Evolutionary conservation across 1,140 invertebrate species (phyloP), one percentile per base, ranked within the genome.

Genomic region (Uloborus diversus): DNA sequence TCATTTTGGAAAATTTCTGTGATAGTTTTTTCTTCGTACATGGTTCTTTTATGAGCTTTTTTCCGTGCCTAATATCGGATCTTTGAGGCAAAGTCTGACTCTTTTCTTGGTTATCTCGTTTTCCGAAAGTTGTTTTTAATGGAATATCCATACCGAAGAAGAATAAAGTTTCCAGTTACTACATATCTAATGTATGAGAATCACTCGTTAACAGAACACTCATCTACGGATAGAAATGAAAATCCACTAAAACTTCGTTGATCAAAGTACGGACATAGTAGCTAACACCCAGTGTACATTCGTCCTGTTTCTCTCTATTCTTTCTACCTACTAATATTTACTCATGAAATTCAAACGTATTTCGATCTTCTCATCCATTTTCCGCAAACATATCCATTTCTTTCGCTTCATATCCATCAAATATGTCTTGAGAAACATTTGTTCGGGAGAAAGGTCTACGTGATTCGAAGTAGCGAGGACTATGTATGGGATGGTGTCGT

Each of bases 41-140:
- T 64, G 57, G 42, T 75, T 75, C 32, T 75, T 75, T 75, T 75
- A 62, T 51, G 71, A 75, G 71, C 71, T 75, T 75, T 75, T 64
- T 75, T 75, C 59, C 33, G 71, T 75, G 71, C 71, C 71, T 75
- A 64, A 30, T 27, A 61, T n/a, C 42, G 56, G 59, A 64, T 33
- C 64, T n/a, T n/a, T n/a, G n/a, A n/a, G n/a, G n/a, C n/a, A n/a
- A n/a, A n/a, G n/a, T n/a, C n/a, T n/a, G n/a, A n/a, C n/a, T n/a
- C n/a, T n/a, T n/a, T n/a, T n/a, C n/a, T n/a, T n/a, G n/a, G n/a
- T n/a, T n/a, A n/a, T n/a, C n/a, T n/a, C n/a, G n/a, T n/a, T n/a
- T n/a, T n/a, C n/a, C n/a, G n/a, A n/a, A n/a, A n/a, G n/a, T n/a
- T 13, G 49, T 33, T n/a, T 70, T 56, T 56, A 51, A n/a, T 28